These are phyloP conservation scores for Diaphora mendica DNA, from an alignment of 2,888 invertebrate species.

Conservation along the genomic window DNA sequence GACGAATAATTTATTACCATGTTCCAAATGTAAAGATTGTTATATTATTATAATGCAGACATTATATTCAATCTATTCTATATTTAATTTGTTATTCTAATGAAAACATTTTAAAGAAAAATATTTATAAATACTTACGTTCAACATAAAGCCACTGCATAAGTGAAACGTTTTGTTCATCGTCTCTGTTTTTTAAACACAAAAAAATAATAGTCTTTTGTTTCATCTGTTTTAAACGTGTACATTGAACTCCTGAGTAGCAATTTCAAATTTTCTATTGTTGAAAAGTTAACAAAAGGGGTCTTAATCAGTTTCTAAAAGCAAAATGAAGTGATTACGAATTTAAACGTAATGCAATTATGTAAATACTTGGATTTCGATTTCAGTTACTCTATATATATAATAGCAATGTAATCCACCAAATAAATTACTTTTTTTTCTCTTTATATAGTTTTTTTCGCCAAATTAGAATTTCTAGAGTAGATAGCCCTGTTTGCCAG, in stretches of 20 bases:
- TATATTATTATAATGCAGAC: neutral
- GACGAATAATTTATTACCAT: neutral
- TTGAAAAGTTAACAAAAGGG: neutral
- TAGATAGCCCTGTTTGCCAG: neutral
- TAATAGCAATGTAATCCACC: neutral
- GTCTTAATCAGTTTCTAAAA: neutral
- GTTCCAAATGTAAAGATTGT: neutral
- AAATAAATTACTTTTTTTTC: neutral
- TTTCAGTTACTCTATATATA: neutral
- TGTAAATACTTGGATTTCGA: neutral
- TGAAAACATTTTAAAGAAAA: neutral
- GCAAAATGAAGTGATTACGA: neutral
- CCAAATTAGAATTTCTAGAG: too few species aligned
- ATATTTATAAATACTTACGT: neutral
- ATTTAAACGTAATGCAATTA: neutral
- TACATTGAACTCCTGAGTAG: neutral
- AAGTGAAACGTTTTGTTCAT: slow-evolving; percentile 1
- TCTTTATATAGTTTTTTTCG: too few species aligned
- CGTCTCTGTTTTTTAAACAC: neutral
- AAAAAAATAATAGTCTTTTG: neutral
- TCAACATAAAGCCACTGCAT: neutral
- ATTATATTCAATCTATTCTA: neutral
- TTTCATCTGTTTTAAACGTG: neutral
- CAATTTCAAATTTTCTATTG: neutral
- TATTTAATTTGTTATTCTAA: neutral